Evolutionary conservation across 1,140 invertebrate species (phyloP).

Genomic region (Babylonia areolata): DNA sequence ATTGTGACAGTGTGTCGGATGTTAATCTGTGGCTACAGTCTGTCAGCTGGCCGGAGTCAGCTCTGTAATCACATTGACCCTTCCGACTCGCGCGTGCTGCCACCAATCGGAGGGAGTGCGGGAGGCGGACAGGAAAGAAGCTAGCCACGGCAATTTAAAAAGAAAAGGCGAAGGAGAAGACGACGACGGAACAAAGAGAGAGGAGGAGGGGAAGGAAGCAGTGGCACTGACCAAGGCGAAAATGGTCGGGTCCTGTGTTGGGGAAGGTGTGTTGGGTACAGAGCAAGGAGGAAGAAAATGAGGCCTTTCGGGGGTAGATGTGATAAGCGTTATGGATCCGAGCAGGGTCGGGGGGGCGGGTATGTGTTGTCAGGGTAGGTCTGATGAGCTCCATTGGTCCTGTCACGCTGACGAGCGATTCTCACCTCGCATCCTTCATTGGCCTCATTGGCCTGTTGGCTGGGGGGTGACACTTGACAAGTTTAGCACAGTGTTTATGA

Average conservation of each 20-base stretch:
- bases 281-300: not conserved
- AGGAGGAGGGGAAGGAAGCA: too few relatives aligned
- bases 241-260: too few relatives aligned
- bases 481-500: not conserved
- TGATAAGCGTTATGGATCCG: not conserved
- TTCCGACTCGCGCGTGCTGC: not conserved
- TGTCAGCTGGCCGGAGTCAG: not conserved
- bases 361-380: not conserved
- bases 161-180: too few relatives aligned
- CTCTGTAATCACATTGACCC: conserved; percentile 6
- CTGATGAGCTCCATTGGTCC: not conserved
- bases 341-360: not conserved
- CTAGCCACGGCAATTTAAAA: not conserved
- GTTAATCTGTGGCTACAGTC: not conserved
- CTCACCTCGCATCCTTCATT: not conserved
- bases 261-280: not conserved
- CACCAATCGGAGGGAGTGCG: not conserved
- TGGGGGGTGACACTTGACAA: not conserved
- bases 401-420: not conserved
- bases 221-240: too few relatives aligned
- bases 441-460: not conserved
- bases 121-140: not conserved
- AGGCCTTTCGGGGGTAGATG: not conserved
- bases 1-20: not conserved
- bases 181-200: too few relatives aligned